Evolutionary conservation across 2,113 vertebrate species (phyloP).

Genomic region (Eudorcas thomsonii): DNA sequence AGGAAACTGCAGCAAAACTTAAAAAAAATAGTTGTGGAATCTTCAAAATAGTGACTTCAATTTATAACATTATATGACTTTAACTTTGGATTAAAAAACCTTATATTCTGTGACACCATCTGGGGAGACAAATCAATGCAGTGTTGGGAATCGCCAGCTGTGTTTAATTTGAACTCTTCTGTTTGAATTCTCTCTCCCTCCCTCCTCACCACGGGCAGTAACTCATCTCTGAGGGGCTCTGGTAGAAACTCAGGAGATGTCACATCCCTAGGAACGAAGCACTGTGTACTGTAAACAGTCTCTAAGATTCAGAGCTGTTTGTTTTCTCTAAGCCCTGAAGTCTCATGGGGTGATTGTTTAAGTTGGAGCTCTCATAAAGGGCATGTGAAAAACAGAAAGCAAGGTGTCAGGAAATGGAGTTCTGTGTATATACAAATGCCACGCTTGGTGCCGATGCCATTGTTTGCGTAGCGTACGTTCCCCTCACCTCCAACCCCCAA

Average conservation of each 20-base stretch:
- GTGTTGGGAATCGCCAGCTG: not conserved
- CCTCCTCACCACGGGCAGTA: not conserved
- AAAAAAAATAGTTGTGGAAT: not conserved
- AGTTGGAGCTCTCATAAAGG: conserved; percentile 63
- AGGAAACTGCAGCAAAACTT: not conserved
- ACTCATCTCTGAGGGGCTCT: conserved; percentile 31
- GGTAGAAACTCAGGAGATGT: conserved; percentile 39
- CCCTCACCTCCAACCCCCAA: rapidly evolving
- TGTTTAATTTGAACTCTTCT: not conserved
- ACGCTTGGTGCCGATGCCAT: not conserved
- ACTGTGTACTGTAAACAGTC: conserved; percentile 45
- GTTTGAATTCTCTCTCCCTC: not conserved
- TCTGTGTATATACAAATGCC: not conserved
- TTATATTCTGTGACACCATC: not conserved
- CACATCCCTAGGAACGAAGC: conserved; percentile 57
- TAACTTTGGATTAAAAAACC: not conserved
- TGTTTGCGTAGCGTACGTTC: conserved; percentile 28
- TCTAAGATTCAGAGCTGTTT: conserved; percentile 29
- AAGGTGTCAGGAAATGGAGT: not conserved
- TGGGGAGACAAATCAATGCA: not conserved
- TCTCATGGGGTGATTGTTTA: conserved; percentile 23
- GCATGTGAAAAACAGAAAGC: conserved; percentile 1
- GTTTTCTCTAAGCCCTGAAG: not conserved
- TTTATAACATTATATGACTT: not conserved
- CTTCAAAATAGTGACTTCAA: conserved; percentile 10